Evolutionary conservation across 2,888 invertebrate species (phyloP), one percentile per base, ranked within the genome.

Genomic region (Melanargia galathea): DNA sequence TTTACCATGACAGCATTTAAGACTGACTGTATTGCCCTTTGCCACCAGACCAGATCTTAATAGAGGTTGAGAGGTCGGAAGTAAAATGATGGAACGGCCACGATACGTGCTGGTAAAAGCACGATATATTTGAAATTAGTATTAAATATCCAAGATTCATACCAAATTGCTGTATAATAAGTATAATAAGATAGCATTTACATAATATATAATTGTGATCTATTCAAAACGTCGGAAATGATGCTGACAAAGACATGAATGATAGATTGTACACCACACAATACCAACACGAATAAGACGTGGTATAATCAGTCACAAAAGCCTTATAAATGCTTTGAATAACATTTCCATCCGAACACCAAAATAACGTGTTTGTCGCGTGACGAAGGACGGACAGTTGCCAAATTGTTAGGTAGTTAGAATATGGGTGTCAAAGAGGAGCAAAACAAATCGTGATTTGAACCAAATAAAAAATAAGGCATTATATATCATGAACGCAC

Each of bases 301-400:
- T 22, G 16, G n/a, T 40, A 54, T 18, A 40, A 13, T 54, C n/a
- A 38, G 54, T n/a, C 11, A 57, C n/a, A 57, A 20, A 57, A 57
- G n/a, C 57, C 13, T 8, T 45, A 18, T n/a, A 11, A 56, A 45
- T 30, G 16, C 11, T 45, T n/a, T 26, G 40, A 40, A 26, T 56
- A 43, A 40, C n/a, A 40, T 20, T 24, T 40, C 16, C 11, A 56
- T 18, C 16, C 26, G 6, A 30, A 30, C n/a, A 26, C 26, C 38
- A 18, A 38, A 38, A 35, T 22, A 38, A 26, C 13, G 22, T 40
- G 22, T 16, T 54, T 54, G 22, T 55, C 55, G 26, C 10, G 40
- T 55, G 55, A 55, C 55, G 43, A 40, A 55, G 55, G 55, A 43
- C 43, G 11, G 55, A 38, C 55, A 24, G 38, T 43, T 24, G 26